Evolutionary conservation across 2,888 invertebrate species (phyloP).

Genomic region (Cistogaster globosa): DNA sequence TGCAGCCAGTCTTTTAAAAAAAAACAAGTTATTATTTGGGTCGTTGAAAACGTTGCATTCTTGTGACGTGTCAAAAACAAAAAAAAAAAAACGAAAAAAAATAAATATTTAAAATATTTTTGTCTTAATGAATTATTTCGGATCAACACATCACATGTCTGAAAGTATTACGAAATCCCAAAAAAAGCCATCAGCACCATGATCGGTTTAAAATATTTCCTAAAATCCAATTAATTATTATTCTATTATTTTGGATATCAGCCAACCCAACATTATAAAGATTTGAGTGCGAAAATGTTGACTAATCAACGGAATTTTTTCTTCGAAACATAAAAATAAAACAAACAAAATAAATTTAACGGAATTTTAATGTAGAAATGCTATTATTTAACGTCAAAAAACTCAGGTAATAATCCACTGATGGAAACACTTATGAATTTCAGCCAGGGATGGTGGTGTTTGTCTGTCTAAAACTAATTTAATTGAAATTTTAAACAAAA

Average conservation of each 20-base stretch:
- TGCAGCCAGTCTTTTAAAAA: no score
- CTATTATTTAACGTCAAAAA: constrained; percentile 5
- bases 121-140: constrained; percentile 44
- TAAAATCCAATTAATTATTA: constrained; percentile 14
- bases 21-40: no score
- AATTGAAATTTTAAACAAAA: no score
- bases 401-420: constrained; percentile 34
- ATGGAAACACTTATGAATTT: neutral
- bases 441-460: neutral
- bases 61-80: no score
- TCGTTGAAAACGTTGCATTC: no score
- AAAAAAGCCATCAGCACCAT: neutral
- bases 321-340: constrained; percentile 5
- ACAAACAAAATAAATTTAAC: constrained; percentile 20
- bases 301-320: constrained; percentile 31
- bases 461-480: no score
- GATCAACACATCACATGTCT: constrained; percentile 31
- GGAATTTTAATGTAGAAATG: constrained; percentile 15
- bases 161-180: neutral
- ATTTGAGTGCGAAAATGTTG: constrained; percentile 41
- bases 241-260: constrained; percentile 7
- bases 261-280: constrained; percentile 37
- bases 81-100: no score
- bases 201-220: constrained; percentile 1
- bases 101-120: neutral